Conservation (phyloP, 2,888 invertebrate genomes). For the Dioctria linearis region DNA sequence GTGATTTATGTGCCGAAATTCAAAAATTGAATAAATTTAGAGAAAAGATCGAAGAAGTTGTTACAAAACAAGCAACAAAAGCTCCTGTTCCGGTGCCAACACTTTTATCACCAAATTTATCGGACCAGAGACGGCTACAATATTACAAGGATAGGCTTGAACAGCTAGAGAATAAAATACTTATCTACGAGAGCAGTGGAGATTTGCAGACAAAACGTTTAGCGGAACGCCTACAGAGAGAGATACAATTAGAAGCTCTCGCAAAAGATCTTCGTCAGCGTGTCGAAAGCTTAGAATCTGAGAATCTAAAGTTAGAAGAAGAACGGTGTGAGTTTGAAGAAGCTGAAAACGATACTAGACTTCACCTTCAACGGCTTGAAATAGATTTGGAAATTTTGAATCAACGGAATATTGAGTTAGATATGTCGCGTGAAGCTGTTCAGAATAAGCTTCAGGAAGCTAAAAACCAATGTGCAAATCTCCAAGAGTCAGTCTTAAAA, state of each 20-base stretch:
- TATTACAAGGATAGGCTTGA: constrained; percentile 79
- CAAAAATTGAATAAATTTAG: constrained; percentile 78
- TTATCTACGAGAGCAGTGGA: constrained; percentile 78
- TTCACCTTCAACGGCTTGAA: constrained; percentile 73
- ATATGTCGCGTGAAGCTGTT: constrained; percentile 76
- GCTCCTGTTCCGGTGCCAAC: constrained; percentile 46
- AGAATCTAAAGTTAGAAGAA: constrained; percentile 79
- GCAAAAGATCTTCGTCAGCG: constrained; percentile 71
- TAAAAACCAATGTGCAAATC: constrained; percentile 71
- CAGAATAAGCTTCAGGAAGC: constrained; percentile 74
- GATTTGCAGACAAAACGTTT: constrained; percentile 76
- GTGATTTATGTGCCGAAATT: constrained; percentile 76
- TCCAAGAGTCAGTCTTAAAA: constrained; percentile 73
- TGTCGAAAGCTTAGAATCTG: constrained; percentile 76
- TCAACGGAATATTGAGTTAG: constrained; percentile 72
- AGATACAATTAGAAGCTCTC: constrained; percentile 73
- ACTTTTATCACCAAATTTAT: constrained; percentile 61
- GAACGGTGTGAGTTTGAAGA: constrained; percentile 83
- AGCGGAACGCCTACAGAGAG: constrained; percentile 77
- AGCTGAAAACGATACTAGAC: constrained; percentile 80
- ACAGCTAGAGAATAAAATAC: constrained; percentile 77
- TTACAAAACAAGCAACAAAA: constrained; percentile 60
- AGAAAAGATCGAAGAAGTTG: constrained; percentile 76
- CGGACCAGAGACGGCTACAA: constrained; percentile 75
- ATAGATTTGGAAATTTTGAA: constrained; percentile 76